phyloP scores from a whole-genome alignment of 2,888 invertebrate genomes.

The Cheilosia variabilis region DNA sequence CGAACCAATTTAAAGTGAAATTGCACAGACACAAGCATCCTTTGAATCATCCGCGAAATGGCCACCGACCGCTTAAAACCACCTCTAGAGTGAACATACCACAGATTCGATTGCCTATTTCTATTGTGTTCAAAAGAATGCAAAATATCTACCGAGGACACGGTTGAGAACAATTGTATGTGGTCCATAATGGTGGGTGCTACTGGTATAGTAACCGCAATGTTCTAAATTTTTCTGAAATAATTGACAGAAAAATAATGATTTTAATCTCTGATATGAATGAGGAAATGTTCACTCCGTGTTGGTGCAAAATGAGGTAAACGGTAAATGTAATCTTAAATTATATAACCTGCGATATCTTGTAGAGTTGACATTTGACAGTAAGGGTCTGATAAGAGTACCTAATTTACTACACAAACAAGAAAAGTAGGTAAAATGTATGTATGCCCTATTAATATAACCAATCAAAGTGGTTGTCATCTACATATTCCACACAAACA shows the following conservation, averaged over 20 bases:
- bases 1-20: slow-evolving; percentile 48
- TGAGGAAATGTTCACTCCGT: slow-evolving; percentile 23
- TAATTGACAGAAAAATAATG: slow-evolving; percentile 65
- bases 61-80: neutral
- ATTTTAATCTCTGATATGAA: slow-evolving; percentile 27
- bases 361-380: no score
- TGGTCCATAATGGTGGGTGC: slow-evolving; percentile 29
- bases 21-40: slow-evolving; percentile 6
- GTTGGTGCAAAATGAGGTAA: neutral
- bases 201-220: slow-evolving; percentile 1
- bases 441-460: no score
- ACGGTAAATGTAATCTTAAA: neutral
- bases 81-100: neutral
- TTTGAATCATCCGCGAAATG: slow-evolving; percentile 4
- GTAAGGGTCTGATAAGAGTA: no score
- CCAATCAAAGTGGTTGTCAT: no score
- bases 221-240: slow-evolving; percentile 47
- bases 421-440: no score
- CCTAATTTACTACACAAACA: neutral
- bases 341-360: no score
- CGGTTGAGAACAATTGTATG: slow-evolving; percentile 35
- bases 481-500: no score
- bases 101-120: slow-evolving; percentile 47
- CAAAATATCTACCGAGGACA: slow-evolving; percentile 21
- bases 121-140: slow-evolving; percentile 58